These are phyloP conservation scores for Anadara kagoshimensis DNA, from an alignment of 1,140 invertebrate species.

Conservation along the genomic window DNA sequence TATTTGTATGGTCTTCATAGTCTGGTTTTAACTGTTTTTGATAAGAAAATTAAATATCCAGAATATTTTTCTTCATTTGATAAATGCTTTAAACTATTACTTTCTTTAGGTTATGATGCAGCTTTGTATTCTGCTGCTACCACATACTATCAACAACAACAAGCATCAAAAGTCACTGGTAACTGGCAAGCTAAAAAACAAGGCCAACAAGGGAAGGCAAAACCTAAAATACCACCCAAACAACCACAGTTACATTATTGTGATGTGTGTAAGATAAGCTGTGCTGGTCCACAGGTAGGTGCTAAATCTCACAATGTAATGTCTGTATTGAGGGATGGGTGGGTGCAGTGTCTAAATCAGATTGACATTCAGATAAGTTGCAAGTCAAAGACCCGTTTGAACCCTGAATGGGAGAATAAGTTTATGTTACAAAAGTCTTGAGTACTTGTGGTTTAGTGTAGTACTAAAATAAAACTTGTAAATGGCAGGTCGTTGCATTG, in stretches of 20 bases:
- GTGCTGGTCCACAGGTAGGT: slow-evolving; percentile 89
- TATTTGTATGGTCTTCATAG: no score
- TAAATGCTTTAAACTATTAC: neutral
- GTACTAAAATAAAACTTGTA: no score
- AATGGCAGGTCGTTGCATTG: no score
- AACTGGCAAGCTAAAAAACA: slow-evolving; percentile 83
- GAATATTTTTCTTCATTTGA: neutral
- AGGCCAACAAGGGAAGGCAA: slow-evolving; percentile 77
- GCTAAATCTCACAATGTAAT: no score
- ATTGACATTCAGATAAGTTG: no score
- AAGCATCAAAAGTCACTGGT: slow-evolving; percentile 61
- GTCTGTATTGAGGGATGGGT: no score
- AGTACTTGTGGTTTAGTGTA: no score
- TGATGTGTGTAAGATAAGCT: slow-evolving; percentile 95
- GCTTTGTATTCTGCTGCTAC: slow-evolving; percentile 94
- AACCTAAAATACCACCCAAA: slow-evolving; percentile 65
- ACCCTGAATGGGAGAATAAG: no score
- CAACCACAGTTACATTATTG: slow-evolving; percentile 72
- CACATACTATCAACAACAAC: slow-evolving; percentile 91
- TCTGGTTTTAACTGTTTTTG: neutral
- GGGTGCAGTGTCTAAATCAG: no score
- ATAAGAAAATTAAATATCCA: neutral
- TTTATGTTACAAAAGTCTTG: no score
- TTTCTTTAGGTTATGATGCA: slow-evolving; percentile 85
- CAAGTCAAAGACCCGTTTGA: no score